phyloP scores from a whole-genome alignment of 2,888 invertebrate species.

The Atrina japonica region DNA sequence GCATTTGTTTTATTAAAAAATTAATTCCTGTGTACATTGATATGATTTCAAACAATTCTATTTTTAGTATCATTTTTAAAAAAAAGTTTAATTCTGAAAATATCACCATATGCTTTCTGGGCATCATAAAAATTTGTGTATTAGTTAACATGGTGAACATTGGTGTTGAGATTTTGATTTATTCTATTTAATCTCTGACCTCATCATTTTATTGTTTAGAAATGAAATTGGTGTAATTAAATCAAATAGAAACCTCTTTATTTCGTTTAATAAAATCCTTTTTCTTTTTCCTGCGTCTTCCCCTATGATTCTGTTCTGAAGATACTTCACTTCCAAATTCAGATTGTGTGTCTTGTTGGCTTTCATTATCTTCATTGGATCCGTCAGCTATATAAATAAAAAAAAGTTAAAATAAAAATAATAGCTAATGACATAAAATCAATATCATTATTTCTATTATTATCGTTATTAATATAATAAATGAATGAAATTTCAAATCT shows the following conservation, averaged over 20 bases:
- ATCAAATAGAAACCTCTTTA: constrained; percentile 69
- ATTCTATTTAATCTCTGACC: no score
- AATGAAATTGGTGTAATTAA: no score
- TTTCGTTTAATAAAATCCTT: constrained; percentile 79
- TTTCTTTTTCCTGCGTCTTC: constrained; percentile 56
- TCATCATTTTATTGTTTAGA: no score
- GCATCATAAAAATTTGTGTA: no score
- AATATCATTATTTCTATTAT: background rate
- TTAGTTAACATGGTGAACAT: no score
- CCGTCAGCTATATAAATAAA: constrained; percentile 10
- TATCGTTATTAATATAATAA: background rate
- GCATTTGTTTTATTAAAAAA: no score
- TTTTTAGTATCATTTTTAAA: no score
- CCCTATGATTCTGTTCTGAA: constrained; percentile 22
- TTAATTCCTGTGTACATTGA: no score
- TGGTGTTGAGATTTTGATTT: no score
- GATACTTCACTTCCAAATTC: constrained; percentile 36
- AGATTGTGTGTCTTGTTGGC: constrained; percentile 23
- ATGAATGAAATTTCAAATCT: background rate
- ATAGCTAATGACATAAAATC: background rate
- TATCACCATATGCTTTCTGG: no score
- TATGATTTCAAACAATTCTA: no score
- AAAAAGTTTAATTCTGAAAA: background rate
- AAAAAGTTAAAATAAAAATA: background rate
- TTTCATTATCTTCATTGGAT: constrained; percentile 6